phyloP scores from a whole-genome alignment of 2,113 vertebrate genomes.

The Melanerpes aurifrons region DNA sequence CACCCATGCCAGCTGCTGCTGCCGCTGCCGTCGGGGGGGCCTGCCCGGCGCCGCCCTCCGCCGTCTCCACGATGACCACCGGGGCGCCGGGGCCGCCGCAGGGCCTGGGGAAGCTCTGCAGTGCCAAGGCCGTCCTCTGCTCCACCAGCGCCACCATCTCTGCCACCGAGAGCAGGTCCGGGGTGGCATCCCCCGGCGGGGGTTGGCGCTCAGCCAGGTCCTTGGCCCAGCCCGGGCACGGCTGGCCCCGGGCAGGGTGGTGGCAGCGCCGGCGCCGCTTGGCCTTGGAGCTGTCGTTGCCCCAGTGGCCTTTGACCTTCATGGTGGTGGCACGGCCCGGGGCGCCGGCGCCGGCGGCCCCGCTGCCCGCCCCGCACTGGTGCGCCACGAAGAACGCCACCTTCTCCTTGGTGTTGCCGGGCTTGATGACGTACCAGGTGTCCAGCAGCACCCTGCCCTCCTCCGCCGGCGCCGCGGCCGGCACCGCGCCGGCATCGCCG shows the following conservation, averaged over 20 bases:
- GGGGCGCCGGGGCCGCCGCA: constrained; percentile 63
- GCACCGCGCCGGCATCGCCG: no score
- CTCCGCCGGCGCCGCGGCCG: constrained; percentile 30
- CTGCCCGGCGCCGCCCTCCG: background rate
- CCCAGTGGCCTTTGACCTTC: constrained; percentile 96
- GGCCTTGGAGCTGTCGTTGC: constrained; percentile 91
- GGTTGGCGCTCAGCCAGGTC: background rate
- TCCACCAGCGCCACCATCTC: constrained; percentile 96
- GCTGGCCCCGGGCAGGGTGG: constrained; percentile 72
- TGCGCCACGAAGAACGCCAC: constrained; percentile 96
- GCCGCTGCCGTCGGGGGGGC: background rate
- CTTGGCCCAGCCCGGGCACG: accelerated
- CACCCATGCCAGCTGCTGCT: no score
- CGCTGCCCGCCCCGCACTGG: constrained; percentile 83
- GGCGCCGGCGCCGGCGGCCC: background rate
- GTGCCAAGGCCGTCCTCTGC: constrained; percentile 84
- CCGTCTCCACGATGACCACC: constrained; percentile 76
- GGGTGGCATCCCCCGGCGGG: background rate
- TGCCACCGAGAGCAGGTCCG: constrained; percentile 89
- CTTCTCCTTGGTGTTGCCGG: constrained; percentile 97
- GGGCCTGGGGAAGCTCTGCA: constrained; percentile 79
- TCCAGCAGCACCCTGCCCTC: constrained; percentile 92
- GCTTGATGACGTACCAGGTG: constrained; percentile 97
- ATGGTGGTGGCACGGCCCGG: constrained; percentile 83
- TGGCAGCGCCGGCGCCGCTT: constrained; percentile 89